phyloP scores from a whole-genome alignment of 2,888 invertebrate genomes.

The Mesorhabditis sp. region DNA sequence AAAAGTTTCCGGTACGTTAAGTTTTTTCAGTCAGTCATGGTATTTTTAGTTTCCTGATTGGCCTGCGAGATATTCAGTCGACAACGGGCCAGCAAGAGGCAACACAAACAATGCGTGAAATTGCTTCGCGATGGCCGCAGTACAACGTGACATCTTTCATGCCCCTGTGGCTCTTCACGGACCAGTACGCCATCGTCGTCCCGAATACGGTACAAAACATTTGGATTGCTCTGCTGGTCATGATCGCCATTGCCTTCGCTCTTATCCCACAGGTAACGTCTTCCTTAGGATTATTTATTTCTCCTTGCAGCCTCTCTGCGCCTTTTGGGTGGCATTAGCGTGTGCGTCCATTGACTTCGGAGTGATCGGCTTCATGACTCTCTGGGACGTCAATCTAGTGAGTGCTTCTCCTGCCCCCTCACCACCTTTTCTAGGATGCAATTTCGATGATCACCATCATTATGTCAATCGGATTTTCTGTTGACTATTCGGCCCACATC shows the following conservation, averaged over 20 bases:
- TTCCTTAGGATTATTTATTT: neutral
- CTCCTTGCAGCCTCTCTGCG: constrained; percentile 73
- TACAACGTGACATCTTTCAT: constrained; percentile 58
- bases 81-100: constrained; percentile 54
- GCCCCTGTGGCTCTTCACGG: constrained; percentile 58
- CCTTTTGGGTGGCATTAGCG: constrained; percentile 88
- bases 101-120: constrained; percentile 45
- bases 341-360: constrained; percentile 89
- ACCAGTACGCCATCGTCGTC: constrained; percentile 57
- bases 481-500: constrained; percentile 79
- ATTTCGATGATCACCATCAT: constrained; percentile 75
- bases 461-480: constrained; percentile 94
- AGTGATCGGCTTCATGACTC: constrained; percentile 90
- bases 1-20: constrained; percentile 24
- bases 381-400: constrained; percentile 84
- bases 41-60: constrained; percentile 47
- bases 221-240: constrained; percentile 64
- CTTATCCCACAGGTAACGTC: constrained; percentile 74
- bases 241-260: constrained; percentile 88
- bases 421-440: constrained; percentile 60
- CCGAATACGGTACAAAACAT: constrained; percentile 58
- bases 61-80: constrained; percentile 51
- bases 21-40: neutral
- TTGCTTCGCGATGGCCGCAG: constrained; percentile 41
- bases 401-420: neutral